These are phyloP conservation scores for Ceratosolen solmsi DNA, from an alignment of 1,140 invertebrate genomes.

Conservation along the genomic window DNA sequence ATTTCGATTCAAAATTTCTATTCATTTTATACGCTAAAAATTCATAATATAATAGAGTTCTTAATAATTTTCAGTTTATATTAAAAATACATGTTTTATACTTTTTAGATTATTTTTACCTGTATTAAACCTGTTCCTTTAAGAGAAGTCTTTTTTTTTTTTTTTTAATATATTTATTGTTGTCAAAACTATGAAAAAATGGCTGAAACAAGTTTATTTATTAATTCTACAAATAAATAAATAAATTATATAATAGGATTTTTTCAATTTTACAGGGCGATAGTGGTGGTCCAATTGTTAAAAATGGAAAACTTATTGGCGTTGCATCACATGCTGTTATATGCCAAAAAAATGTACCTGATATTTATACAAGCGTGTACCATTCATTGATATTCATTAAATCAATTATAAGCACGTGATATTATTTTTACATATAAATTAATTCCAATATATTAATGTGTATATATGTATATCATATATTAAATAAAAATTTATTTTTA, in stretches of 20 bases:
- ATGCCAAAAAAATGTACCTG: conserved; percentile 9
- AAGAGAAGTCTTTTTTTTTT: background rate
- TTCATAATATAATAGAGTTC: too few relatives aligned
- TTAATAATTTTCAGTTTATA: too few relatives aligned
- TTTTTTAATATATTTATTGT: background rate
- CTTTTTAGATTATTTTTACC: too few relatives aligned
- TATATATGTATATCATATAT: conserved; percentile 3
- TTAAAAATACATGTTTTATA: too few relatives aligned
- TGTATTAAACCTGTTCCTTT: too few relatives aligned
- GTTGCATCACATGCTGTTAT: conserved; percentile 11
- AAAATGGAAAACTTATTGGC: background rate
- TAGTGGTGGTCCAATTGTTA: background rate
- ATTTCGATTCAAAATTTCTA: too few relatives aligned
- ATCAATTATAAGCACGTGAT: background rate
- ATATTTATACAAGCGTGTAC: conserved; percentile 7
- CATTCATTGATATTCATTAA: background rate
- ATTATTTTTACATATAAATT: background rate
- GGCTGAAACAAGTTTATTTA: too few relatives aligned
- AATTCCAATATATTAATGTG: background rate
- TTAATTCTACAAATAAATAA: too few relatives aligned
- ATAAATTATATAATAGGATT: background rate
- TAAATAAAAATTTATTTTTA: background rate
- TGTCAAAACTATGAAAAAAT: background rate
- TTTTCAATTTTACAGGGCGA: background rate
- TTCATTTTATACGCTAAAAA: too few relatives aligned